Conservation (phyloP, 2,888 invertebrate genomes). For the Cephus nigrinus region DNA sequence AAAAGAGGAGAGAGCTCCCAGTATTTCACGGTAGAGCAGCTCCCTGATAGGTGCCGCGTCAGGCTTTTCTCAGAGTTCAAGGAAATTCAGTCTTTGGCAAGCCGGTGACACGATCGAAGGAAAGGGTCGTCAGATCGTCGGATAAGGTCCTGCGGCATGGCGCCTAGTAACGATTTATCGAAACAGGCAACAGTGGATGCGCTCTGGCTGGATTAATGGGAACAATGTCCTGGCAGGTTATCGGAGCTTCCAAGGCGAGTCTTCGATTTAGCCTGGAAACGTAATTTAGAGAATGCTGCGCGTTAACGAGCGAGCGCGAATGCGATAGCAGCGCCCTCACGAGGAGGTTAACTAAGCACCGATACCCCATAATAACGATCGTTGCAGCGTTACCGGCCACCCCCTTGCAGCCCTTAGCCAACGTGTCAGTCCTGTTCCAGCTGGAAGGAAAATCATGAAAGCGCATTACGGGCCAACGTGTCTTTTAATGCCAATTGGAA, state of each 20-base stretch:
- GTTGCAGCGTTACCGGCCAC: background rate
- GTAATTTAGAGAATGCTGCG: background rate
- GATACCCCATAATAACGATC: background rate
- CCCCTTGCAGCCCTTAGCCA: background rate
- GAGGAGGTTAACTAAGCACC: background rate
- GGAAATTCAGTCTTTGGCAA: conserved; percentile 37
- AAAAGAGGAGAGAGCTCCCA: conserved; percentile 20
- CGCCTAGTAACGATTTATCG: no score
- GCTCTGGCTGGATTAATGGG: no score
- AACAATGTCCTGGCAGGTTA: no score
- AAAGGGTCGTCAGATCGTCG: no score
- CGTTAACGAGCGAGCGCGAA: conserved; percentile 7
- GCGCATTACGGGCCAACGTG: no score
- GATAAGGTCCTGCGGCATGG: no score
- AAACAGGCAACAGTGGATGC: no score
- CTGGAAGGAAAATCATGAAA: background rate
- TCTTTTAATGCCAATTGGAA: no score
- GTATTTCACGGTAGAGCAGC: conserved; percentile 53
- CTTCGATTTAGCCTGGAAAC: background rate
- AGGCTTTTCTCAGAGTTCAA: conserved; percentile 53
- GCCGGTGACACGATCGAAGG: conserved; percentile 5
- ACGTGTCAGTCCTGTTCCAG: background rate
- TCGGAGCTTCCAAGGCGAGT: no score
- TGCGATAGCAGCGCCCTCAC: background rate
- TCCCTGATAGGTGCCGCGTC: conserved; percentile 53